phyloP scores from a whole-genome alignment of 2,113 vertebrate species.

The Rana temporaria region DNA sequence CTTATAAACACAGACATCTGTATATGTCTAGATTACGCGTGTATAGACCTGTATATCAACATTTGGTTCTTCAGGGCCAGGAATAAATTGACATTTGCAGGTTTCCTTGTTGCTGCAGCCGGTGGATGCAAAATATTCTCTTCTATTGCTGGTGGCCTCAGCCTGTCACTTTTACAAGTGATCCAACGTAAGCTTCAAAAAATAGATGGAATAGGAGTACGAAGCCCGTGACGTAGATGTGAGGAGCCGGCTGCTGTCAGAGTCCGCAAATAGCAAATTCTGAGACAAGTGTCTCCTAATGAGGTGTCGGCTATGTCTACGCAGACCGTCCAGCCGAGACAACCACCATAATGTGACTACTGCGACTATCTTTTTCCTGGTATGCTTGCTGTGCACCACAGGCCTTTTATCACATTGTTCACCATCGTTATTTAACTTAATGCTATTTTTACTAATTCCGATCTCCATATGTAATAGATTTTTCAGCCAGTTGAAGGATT shows the following conservation, averaged over 20 bases:
- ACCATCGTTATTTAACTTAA: neutral
- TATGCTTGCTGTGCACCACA: neutral
- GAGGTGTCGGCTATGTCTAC: conserved; percentile 37
- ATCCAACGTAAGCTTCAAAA: neutral
- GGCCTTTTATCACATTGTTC: neutral
- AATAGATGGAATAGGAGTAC: conserved; percentile 37
- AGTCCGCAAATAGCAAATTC: conserved; percentile 54
- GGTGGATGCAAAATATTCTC: neutral
- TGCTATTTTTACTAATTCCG: neutral
- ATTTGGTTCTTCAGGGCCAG: too few relatives aligned
- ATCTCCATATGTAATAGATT: neutral
- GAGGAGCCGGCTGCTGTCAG: conserved; percentile 53
- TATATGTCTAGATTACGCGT: neutral
- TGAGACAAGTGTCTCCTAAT: conserved; percentile 54
- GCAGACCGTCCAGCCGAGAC: conserved; percentile 2
- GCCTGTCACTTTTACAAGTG: neutral
- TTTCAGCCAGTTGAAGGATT: neutral
- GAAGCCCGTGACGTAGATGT: conserved; percentile 45
- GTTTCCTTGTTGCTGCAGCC: neutral
- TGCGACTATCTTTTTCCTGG: neutral
- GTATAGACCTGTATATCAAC: neutral
- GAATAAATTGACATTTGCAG: too few relatives aligned
- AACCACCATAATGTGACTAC: neutral
- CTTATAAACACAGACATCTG: neutral
- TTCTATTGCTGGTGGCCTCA: neutral